Evolutionary conservation across 1,140 invertebrate species (phyloP), one percentile per base, ranked within the genome.

Genomic region (Magallana ariakensis): DNA sequence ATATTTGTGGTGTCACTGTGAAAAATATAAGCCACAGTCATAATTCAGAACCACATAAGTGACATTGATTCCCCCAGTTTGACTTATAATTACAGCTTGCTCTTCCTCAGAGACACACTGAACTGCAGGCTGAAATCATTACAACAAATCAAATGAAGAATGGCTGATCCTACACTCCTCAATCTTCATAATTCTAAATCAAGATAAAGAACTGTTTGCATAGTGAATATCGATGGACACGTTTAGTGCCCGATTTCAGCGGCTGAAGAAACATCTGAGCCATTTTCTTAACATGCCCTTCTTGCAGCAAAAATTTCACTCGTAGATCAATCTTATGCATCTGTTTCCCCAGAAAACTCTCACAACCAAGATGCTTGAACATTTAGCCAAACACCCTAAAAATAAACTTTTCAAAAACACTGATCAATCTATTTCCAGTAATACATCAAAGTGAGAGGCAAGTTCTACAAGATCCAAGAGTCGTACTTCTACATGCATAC

Each of bases 141-240:
- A 46, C 33, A 46, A 62, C 11, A n/a, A 7, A 62, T 62, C 58
- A n/a, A 19, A 62, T 62, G 19, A 62, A n/a, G 16, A 16, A 26
- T 13, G 13, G 66, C 33, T 26, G 33, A 75, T 46, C 11, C 8
- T 3, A 4, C 22, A 1, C 22, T 75, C 22, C 33, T 75, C 66
- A 75, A 2, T 70, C 62, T 11, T 70, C 62, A 70, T 70, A 19
- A 70, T 70, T 75, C 22, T 26, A 33, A 22, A 10, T 22, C 26
- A 13, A 26, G 66, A 75, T 75, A 33, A 6, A 11, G 22, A 75
- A 11, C 66, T 26, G 22, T 75, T 75, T 22, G 66, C 8, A 26
- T 22, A 10, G 66, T 75, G 22, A 75, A 13, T 75, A 75, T 75
- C 33, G 66, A 75, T 75, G 66, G 66, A 75, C 66, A 75, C 66